These are phyloP conservation scores for Lobophora halterata DNA, from an alignment of 2,888 invertebrate species.

Conservation along the genomic window DNA sequence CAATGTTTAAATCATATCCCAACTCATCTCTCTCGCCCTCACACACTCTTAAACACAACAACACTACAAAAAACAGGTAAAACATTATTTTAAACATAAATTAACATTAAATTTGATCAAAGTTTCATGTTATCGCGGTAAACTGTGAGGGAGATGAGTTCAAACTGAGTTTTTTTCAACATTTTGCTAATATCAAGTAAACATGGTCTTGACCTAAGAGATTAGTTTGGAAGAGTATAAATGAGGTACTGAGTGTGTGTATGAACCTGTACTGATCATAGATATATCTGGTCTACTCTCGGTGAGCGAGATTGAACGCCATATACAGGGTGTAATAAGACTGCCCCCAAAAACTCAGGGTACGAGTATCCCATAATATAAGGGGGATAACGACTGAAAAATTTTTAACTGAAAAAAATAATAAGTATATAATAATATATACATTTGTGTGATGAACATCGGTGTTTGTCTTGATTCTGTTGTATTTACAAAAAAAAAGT, in stretches of 20 bases:
- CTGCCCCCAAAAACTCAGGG: no score
- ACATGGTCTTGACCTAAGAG: conserved; percentile 74
- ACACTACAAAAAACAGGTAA: conserved; percentile 38
- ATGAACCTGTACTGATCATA: not conserved
- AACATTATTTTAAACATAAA: conserved; percentile 29
- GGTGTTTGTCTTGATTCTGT: no score
- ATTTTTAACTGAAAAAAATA: no score
- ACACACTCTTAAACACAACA: conserved; percentile 47
- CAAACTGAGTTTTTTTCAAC: conserved; percentile 68
- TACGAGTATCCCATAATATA: no score
- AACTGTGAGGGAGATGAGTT: conserved; percentile 42
- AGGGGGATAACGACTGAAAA: no score
- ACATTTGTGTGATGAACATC: no score
- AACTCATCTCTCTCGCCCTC: conserved; percentile 57
- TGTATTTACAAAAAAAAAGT: no score
- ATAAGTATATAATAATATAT: no score
- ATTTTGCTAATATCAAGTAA: conserved; percentile 70
- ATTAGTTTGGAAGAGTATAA: conserved; percentile 48
- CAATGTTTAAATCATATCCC: conserved; percentile 64
- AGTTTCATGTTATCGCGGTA: conserved; percentile 35
- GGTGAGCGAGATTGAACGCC: no score
- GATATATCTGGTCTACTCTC: no score
- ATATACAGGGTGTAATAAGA: no score
- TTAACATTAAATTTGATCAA: conserved; percentile 16
- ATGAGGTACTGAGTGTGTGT: conserved; percentile 23